Conservation (phyloP, 2,888 invertebrate species). For the Theretra japonica region DNA sequence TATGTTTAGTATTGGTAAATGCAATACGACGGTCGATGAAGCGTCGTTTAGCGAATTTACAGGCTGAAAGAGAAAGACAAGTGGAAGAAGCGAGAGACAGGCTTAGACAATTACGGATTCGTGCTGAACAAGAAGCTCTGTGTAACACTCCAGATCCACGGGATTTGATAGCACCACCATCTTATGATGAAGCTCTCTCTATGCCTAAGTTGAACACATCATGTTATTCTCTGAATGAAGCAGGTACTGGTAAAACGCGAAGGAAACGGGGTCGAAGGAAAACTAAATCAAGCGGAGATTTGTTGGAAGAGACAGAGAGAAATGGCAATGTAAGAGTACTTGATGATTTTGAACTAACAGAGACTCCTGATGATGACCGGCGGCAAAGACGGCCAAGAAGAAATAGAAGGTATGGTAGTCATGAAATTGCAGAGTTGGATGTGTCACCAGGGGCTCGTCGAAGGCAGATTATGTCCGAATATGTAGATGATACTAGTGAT, state of each 20-base stretch:
- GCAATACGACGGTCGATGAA: constrained; percentile 83
- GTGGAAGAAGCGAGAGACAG: constrained; percentile 85
- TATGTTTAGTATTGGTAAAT: constrained; percentile 82
- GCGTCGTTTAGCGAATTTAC: constrained; percentile 76
- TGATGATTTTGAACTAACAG: constrained; percentile 66
- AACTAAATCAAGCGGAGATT: constrained; percentile 81
- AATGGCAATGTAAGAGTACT: constrained; percentile 67
- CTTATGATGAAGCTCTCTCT: constrained; percentile 90
- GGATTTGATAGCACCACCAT: constrained; percentile 88
- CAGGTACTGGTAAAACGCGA: constrained; percentile 72
- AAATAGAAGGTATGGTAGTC: constrained; percentile 70
- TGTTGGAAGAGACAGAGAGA: constrained; percentile 76
- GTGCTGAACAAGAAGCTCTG: constrained; percentile 81
- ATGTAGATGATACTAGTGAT: constrained; percentile 53
- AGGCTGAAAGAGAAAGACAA: constrained; percentile 83
- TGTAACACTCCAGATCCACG: constrained; percentile 88
- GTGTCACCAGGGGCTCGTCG: constrained; percentile 76
- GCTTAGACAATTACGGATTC: constrained; percentile 80
- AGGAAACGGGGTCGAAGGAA: constrained; percentile 75
- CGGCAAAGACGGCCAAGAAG: constrained; percentile 58
- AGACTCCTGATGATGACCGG: constrained; percentile 54
- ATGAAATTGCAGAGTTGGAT: constrained; percentile 77
- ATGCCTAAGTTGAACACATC: constrained; percentile 89
- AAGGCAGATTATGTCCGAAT: constrained; percentile 68
- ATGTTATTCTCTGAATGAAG: constrained; percentile 82